These are phyloP conservation scores for Pseudomyrmex dendroicus DNA, from an alignment of 1,140 invertebrate genomes.

Conservation along the genomic window DNA sequence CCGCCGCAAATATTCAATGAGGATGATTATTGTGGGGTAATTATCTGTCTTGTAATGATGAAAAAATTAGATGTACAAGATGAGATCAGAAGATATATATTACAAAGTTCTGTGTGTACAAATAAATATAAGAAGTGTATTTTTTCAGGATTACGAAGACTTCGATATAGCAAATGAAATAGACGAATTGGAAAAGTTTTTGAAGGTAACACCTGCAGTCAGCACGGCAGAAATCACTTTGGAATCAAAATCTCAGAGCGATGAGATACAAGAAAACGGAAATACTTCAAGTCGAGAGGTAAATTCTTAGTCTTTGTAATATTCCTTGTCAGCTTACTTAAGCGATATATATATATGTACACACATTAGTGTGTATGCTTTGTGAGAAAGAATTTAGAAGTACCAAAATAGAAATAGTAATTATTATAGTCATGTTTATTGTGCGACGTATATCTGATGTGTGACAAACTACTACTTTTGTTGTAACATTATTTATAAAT, in stretches of 20 bases:
- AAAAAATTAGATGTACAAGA: not conserved
- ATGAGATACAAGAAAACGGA: constrained; percentile 83
- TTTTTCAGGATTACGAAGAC: constrained; percentile 94
- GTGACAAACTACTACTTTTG: not conserved
- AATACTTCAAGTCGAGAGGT: constrained; percentile 85
- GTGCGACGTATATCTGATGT: not conserved
- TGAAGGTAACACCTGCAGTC: constrained; percentile 88
- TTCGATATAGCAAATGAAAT: constrained; percentile 97
- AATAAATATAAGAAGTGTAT: not conserved
- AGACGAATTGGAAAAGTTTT: constrained; percentile 94
- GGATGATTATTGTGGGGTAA: constrained; percentile 96
- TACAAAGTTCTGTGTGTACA: not conserved
- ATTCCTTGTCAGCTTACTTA: not conserved
- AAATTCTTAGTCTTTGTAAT: constrained; percentile 24
- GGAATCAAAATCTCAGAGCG: constrained; percentile 81
- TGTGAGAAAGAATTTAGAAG: constrained; percentile 16
- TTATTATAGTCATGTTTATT: constrained; percentile 35
- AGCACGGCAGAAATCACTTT: constrained; percentile 83
- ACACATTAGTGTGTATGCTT: not conserved
- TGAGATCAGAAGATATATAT: not conserved
- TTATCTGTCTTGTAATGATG: constrained; percentile 67
- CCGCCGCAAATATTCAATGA: constrained; percentile 98
- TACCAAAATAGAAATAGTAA: constrained; percentile 31
- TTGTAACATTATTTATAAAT: not conserved
- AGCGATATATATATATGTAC: not conserved